Evolutionary conservation across 2,113 vertebrate genomes (phyloP), one percentile per base, ranked within the genome.

Genomic region (Hepsetus odoe): DNA sequence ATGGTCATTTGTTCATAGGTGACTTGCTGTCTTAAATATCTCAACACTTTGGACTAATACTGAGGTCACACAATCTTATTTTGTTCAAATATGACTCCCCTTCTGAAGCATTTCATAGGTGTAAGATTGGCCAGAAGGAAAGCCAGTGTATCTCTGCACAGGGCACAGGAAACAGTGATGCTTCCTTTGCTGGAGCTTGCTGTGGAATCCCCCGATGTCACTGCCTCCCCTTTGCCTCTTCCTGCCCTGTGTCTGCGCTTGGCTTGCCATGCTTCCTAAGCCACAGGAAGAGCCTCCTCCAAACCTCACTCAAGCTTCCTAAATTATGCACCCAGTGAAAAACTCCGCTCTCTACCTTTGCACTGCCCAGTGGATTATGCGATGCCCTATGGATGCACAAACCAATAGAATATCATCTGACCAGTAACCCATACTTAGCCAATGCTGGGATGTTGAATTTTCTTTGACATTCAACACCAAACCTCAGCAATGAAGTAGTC

Each of bases 201-300:
- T 56, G 16, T 65, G 65, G 53, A 76, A 68, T 80, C 61, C 73
- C 80, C 38, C 55, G 59, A 72, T 68, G 56, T 76, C 32, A 75
- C 72, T 8, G 46, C 62, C 46, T 24, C 46, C 18, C 46, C 71
- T 32, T 7, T 35, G n/a, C 32, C 16, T 82, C 49, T 79, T 69
- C 68, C 73, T 73, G 69, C 59, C 67, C 72, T 62, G 4, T 13
- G 58, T 49, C 59, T 72, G n/a, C 44, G 38, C 62, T 69, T 61
- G 59, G 58, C 69, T 66, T 33, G 53, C 66, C 53, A 42, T 40
- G 51, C 44, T 81, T 82, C 76, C 80, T 76, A 67, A 75, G 42
- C 59, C 67, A 46, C 75, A 84, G 79, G 76, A 81, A 76, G 76
- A 82, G 55, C 61, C n/a, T 55, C 51, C 51, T 11, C n/a, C 51